phyloP scores from a whole-genome alignment of 2,797 vertebrate genomes.

The Adrianichthys oophorus region DNA sequence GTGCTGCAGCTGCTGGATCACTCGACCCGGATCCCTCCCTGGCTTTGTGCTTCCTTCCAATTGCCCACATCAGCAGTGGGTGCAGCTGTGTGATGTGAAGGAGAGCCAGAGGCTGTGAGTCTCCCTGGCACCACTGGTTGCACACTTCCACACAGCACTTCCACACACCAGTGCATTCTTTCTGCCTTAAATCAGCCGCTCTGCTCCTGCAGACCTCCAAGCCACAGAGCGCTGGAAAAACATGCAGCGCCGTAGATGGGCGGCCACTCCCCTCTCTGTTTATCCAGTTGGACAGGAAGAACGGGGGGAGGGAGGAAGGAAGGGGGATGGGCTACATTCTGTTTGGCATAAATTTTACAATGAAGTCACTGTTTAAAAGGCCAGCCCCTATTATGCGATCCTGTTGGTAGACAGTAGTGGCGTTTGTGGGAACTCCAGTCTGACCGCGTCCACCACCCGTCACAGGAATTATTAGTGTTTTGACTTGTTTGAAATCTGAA shows the following conservation, averaged over 20 bases:
- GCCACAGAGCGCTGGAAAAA: slow-evolving; percentile 44
- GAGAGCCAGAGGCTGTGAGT: slow-evolving; percentile 3
- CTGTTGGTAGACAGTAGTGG: slow-evolving; percentile 21
- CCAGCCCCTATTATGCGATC: slow-evolving; percentile 44
- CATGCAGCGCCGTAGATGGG: slow-evolving; percentile 19
- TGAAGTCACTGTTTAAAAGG: slow-evolving; percentile 74
- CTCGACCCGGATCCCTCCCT: background rate
- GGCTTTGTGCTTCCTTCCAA: background rate
- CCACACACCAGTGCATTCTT: slow-evolving; percentile 19
- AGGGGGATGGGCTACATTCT: slow-evolving; percentile 60
- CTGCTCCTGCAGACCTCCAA: slow-evolving; percentile 26
- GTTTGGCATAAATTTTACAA: slow-evolving; percentile 76
- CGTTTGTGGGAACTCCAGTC: background rate
- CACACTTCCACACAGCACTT: background rate
- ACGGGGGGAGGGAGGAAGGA: slow-evolving; percentile 27
- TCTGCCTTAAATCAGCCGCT: slow-evolving; percentile 34
- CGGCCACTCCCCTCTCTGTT: slow-evolving; percentile 56
- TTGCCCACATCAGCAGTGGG: slow-evolving; percentile 1
- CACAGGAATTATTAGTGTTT: no score
- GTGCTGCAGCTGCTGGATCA: background rate
- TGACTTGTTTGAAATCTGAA: no score
- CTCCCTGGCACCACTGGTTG: slow-evolving; percentile 14
- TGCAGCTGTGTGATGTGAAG: slow-evolving; percentile 14
- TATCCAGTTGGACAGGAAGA: slow-evolving; percentile 69
- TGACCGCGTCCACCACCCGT: no score